Percentiles rank a stretch among this genome's conserved stretches.
Conservation (phyloP, 1,140 invertebrate species). For the Melitaea cinxia region DNA sequence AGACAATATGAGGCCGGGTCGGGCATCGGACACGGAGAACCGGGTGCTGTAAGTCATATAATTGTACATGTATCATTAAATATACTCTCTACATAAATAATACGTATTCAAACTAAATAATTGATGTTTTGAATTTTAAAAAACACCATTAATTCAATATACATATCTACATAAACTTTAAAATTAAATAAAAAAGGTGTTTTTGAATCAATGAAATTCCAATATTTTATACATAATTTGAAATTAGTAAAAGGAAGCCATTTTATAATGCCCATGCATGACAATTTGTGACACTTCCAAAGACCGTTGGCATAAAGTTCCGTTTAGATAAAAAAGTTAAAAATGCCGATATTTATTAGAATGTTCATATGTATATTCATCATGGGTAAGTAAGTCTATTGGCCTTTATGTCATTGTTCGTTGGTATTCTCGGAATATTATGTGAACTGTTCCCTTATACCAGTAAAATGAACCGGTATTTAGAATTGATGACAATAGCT, state of each 20-base stretch:
- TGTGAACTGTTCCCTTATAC: conserved; percentile 48
- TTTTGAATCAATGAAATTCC: too few relatives aligned
- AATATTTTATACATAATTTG: too few relatives aligned
- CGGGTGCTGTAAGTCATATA: conserved; percentile 76
- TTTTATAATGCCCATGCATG: not conserved
- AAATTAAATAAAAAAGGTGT: too few relatives aligned
- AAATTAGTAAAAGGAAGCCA: too few relatives aligned
- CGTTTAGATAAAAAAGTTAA: not conserved
- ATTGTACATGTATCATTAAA: too few relatives aligned
- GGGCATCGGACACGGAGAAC: conserved; percentile 86
- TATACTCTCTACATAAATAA: not conserved
- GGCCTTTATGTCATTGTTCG: conserved; percentile 56
- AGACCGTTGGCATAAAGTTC: not conserved
- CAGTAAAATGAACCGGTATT: conserved; percentile 35
- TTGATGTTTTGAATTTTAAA: too few relatives aligned
- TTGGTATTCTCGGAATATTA: conserved; percentile 46
- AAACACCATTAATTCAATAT: too few relatives aligned
- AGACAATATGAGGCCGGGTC: conserved; percentile 84
- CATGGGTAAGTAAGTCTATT: conserved; percentile 54
- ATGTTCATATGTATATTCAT: conserved; percentile 38
- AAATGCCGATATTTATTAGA: conserved; percentile 32
- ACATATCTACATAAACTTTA: too few relatives aligned
- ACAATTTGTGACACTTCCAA: conserved; percentile 9
- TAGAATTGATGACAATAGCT: conserved; percentile 26
- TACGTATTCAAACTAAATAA: too few relatives aligned